Evolutionary conservation across 2,113 vertebrate genomes (phyloP), one percentile per base, ranked within the genome.

Genomic region (Tyrannus savana): DNA sequence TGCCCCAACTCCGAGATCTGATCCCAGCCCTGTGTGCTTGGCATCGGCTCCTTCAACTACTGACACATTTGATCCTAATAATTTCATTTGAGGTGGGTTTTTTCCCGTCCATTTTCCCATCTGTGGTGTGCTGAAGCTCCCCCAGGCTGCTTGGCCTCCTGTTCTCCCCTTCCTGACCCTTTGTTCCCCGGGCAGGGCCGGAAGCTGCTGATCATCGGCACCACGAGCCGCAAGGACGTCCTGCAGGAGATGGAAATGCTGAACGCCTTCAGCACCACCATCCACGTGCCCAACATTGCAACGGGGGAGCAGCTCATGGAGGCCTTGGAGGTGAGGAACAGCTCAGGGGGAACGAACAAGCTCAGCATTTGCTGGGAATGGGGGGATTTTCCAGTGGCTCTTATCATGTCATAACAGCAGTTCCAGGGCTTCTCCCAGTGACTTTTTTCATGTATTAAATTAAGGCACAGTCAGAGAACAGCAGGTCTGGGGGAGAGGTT

Each of bases 231-330:
- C 83, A 99, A 99, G 95, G 99, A 99, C 5, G 99, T 99, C 67
- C 98, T 99, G 56, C 98, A 99, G 97, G 99, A 99, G 90, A 99
- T 99, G 99, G 99, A 99, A 73, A 99, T 99, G 99, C 91, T 99
- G 18, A 98, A 99, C 0, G 98, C 99, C 25, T 99, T 99, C 97
- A 99, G 99, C 98, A 99, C 99, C 50, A 99, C 98, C n/a, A 98
- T 99, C 96, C 98, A 99, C 0, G 98, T 99, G 73, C 99, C 99
- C 96, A 99, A 99, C 98, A 99, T 99, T 84, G 98, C 98, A 2
- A 98, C 97, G 0, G 99, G 98, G 42, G 98, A 99, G 72, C 98
- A 99, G 95, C 98, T 99, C 60, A 97, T 99, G 72, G 98, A 99
- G 89, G 99, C 99, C 12, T 94, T 99, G 96, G 99, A 99, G 98